Evolutionary conservation across 2,888 invertebrate genomes (phyloP), one percentile per base, ranked within the genome.

Genomic region (Chalcis sispes): DNA sequence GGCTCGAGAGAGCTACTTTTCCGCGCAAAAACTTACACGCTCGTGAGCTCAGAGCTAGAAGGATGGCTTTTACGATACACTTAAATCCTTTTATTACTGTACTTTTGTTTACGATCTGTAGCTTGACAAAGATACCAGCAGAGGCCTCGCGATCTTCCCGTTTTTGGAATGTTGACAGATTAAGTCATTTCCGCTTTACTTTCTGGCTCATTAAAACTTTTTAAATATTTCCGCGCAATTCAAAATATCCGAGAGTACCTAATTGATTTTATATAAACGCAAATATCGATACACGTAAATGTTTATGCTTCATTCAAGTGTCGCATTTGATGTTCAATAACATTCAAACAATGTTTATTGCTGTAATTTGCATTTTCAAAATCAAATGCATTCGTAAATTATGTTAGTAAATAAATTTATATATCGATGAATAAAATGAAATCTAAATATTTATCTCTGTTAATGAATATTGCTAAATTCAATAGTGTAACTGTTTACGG

Each of bases 81-180:
- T 70, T 59, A 59, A 70, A 32, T 20, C 27, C 56, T 61, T 72
- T 76, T 72, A 67, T 72, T 67, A 61, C 67, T 56, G 50, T 62
- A 72, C 66, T 70, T 70, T 67, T 76, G 72, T 76, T 76, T 76
- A 76, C 72, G 72, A 67, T 72, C 58, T 75, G 75, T 73, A 73
- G 73, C 61, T 67, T 67, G 42, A 73, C 73, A 61, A 61, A 66
- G 67, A 73, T 40, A 56, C 54, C 23, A 18, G 29, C 8, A 46
- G 32, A 29, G 59, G 18, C n/a, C n/a, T n/a, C 23, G 20, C 40
- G 25, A 54, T 10, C 29, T 25, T 32, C 48, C n/a, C n/a, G 54
- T 46, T 59, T 74, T 65, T 40, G 65, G 40, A 65, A 65, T 72
- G 58, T 72, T 72, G 58, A 65, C 75, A 27, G 69, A 75, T 75